Conservation (phyloP, 2,797 vertebrate genomes). For the Chloroceryle amazona region DNA sequence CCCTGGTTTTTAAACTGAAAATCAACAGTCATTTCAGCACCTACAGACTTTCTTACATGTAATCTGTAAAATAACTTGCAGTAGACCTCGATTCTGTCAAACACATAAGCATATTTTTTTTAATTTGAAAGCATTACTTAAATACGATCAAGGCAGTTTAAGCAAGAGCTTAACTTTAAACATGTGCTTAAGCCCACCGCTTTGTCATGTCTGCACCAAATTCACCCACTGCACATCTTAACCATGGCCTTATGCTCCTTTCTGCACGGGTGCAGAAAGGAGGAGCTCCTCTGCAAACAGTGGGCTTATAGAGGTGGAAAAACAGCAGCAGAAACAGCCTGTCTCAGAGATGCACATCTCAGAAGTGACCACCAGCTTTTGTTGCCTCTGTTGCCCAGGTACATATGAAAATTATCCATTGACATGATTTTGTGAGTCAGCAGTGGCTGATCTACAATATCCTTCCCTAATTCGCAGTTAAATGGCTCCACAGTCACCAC, state of each 20-base stretch:
- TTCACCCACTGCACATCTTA: neutral
- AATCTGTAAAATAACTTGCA: neutral
- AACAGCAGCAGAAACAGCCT: neutral
- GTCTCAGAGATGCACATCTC: neutral
- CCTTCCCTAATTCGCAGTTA: neutral
- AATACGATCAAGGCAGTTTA: neutral
- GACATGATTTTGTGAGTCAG: neutral
- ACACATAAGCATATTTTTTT: neutral
- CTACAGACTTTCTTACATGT: neutral
- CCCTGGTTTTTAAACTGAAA: neutral
- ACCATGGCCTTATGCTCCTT: neutral
- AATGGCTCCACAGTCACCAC: neutral
- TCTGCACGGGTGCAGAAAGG: neutral
- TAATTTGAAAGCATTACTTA: neutral
- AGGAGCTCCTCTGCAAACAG: neutral
- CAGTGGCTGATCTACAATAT: neutral
- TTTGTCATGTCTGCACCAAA: neutral
- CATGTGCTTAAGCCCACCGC: neutral
- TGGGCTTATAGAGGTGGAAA: neutral
- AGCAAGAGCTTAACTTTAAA: neutral
- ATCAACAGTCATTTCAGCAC: neutral
- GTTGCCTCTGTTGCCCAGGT: neutral
- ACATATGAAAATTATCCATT: neutral
- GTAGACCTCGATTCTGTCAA: neutral
- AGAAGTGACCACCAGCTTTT: neutral